phyloP scores from a whole-genome alignment of 2,797 vertebrate genomes.

The Lacerta agilis region DNA sequence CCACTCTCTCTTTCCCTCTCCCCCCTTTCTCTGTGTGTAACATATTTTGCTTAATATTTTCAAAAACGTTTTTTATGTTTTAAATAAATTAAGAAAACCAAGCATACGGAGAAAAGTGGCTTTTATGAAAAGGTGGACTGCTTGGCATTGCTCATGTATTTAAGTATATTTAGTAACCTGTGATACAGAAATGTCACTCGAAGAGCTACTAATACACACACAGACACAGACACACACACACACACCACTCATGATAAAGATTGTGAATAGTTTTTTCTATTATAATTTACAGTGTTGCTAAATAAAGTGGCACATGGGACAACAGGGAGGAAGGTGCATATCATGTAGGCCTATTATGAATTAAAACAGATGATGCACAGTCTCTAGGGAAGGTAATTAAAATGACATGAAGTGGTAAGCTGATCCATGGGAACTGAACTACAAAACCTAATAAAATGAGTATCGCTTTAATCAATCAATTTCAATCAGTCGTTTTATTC shows the following conservation, averaged over 20 bases:
- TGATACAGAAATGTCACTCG: background rate
- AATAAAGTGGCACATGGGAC: background rate
- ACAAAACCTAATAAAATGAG: conserved; percentile 7
- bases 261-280: background rate
- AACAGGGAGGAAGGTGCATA: background rate
- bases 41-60: background rate
- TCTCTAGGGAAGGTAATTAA: conserved; percentile 10
- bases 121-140: background rate
- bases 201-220: background rate
- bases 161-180: background rate
- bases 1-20: too few species aligned
- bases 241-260: background rate
- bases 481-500: too few species aligned
- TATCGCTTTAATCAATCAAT: background rate
- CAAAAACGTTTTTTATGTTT: background rate
- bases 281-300: background rate
- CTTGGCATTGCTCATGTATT: background rate
- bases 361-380: background rate
- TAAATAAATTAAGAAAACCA: background rate
- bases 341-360: background rate
- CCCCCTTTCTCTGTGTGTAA: background rate
- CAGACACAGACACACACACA: too few species aligned
- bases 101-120: background rate
- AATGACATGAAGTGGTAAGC: background rate
- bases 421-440: background rate